Evolutionary conservation across 2,113 vertebrate species (phyloP), one percentile per base, ranked within the genome.

Genomic region (Canis aureus): DNA sequence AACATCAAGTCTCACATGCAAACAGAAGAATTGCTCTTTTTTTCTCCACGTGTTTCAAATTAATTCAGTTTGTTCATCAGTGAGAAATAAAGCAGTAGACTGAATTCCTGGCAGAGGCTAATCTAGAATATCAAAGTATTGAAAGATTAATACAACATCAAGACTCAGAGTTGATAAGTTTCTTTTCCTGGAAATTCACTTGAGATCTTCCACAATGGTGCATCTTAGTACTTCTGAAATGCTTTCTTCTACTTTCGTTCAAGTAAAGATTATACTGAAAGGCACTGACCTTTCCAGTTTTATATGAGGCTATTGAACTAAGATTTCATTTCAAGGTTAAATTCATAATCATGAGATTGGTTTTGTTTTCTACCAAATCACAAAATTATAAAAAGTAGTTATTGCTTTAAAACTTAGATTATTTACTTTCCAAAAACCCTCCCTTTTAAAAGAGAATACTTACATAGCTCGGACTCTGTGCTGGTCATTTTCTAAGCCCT

Each of bases 21-120:
- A 98, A 98, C 85, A 93, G 92, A 98, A 98, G 97, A 90, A 88
- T 89, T 95, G 92, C 60, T 53, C 95, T 98, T 98, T 98, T 98
- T 95, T 98, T 98, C 84, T 94, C 97, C 98, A 98, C 73, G 9
- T 99, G 98, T 98, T 99, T 98, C 97, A 97, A 98, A 98, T 98
- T 98, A 98, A 73, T 97, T 88, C 97, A 97, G 83, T 97, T 98
- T 97, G 97, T 98, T 98, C 98, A 98, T 98, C 97, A 97, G 98
- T 92, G 97, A 96, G 97, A 98, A 98, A 98, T 95, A 98, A 98
- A 98, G 92, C 84, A 92, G 89, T 96, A 96, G 91, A 94, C 91
- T 97, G 89, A 97, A 90, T 95, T 98, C 96, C 94, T 97, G 97
- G 97, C 69, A 97, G 81, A 78, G 91, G 95, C 78, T 96, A 97